Percentiles rank a stretch among this genome's conserved stretches.
phyloP scores from a whole-genome alignment of 2,888 invertebrate species.

The Mythimna impura region DNA sequence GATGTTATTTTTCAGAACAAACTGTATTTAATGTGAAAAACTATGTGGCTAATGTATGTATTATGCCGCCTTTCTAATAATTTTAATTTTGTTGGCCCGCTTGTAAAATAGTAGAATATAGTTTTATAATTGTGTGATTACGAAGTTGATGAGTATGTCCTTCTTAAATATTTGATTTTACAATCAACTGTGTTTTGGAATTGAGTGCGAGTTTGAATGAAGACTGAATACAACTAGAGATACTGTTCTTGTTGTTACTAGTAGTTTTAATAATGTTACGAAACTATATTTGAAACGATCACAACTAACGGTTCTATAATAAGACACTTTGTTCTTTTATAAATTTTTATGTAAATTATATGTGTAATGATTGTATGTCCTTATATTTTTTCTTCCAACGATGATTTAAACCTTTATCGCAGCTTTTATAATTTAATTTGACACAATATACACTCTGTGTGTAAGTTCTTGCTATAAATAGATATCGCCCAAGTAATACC shows the following conservation, averaged over 20 bases:
- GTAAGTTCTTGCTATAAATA: constrained; percentile 23
- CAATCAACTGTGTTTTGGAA: constrained; percentile 57
- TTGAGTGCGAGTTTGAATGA: constrained; percentile 81
- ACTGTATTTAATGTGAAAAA: constrained; percentile 38
- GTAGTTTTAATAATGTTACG: constrained; percentile 63
- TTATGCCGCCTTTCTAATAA: constrained; percentile 26
- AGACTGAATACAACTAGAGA: constrained; percentile 84
- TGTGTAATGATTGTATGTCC: constrained; percentile 44
- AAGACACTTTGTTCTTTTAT: constrained; percentile 49
- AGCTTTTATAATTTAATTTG: constrained; percentile 34
- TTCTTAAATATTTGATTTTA: constrained; percentile 53
- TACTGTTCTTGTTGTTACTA: constrained; percentile 64
- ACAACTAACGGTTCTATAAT: constrained; percentile 52
- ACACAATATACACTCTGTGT: constrained; percentile 5
- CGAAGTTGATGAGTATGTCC: constrained; percentile 51
- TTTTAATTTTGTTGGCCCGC: constrained; percentile 53
- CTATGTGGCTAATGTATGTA: not conserved
- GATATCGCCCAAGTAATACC: constrained; percentile 3
- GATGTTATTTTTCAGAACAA: constrained; percentile 44
- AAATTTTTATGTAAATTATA: constrained; percentile 59
- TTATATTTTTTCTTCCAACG: constrained; percentile 20
- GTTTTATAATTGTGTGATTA: constrained; percentile 63
- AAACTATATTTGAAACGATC: constrained; percentile 51
- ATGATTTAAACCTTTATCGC: constrained; percentile 16
- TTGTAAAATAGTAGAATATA: constrained; percentile 59